Evolutionary conservation across 1,140 invertebrate genomes (phyloP), one percentile per base, ranked within the genome.

Genomic region (Drosophila melanica): DNA sequence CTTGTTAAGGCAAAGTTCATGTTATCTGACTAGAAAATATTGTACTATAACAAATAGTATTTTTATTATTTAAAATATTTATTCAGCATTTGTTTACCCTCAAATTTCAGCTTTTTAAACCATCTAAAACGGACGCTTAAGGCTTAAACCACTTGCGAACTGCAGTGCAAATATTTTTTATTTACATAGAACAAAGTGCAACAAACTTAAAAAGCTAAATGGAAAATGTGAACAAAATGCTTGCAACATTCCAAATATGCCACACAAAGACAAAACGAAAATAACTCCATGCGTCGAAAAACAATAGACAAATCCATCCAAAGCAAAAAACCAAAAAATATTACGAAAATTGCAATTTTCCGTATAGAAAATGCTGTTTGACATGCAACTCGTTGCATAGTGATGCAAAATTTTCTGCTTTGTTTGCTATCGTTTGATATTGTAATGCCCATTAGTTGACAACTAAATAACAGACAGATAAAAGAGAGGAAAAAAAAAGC

Each of bases 391-490:
- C 16, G 35, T n/a, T 48, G 23, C 12, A 5, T 11, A 27, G 12
- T 2, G 23, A 30, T 7, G 20, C 27, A 45, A 42, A n/a, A 44
- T 30, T 3, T 44, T 42, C 39, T 27, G 54, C 54, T 41, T 41
- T 55, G 35, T 39, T 16, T 41, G 54, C 20, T 11, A 14, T 51
- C 51, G 33, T 1, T 48, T 4, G 51, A 42, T 16, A 57, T 66
- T 47, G 51, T 66, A 66, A 66, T 66, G 35, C 47, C 59, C 45
- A 63, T 63, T 63, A 48, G 59, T 30, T 47, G 23, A 51, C 54
- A 59, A 58, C 65, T 33, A 23, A 68, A 35, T 11, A 68, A 30
- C 18, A 48, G 18, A 14, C 39, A 27, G 35, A 47, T 20, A 37
- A 12, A 30, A 35, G 8, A 27, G 23, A 39, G 8, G 30, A 8